Conservation (phyloP, 2,113 vertebrate species). For the Danio rerio region DNA sequence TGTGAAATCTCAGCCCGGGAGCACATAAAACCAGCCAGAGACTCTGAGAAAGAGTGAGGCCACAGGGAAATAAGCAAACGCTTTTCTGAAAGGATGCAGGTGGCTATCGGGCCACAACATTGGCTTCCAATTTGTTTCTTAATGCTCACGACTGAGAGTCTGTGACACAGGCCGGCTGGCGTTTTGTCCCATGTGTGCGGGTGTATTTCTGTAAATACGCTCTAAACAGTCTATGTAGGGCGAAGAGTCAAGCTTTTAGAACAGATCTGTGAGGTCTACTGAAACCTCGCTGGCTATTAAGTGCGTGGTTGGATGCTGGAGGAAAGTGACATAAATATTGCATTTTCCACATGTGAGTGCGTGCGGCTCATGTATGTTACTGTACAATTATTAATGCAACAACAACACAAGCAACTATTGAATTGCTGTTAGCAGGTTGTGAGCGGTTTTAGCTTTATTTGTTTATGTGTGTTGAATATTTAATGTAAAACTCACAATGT, state of each 20-base stretch:
- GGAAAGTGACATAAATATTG: slow-evolving; percentile 33
- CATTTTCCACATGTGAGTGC: neutral
- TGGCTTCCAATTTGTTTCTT: slow-evolving; percentile 21
- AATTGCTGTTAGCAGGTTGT: neutral
- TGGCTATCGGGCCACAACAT: neutral
- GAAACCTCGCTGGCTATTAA: slow-evolving; percentile 6
- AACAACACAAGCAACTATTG: neutral
- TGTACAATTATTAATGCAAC: slow-evolving; percentile 13
- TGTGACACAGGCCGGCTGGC: slow-evolving; percentile 1
- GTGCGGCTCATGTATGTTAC: neutral
- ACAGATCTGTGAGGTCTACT: neutral
- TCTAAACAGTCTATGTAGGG: slow-evolving; percentile 21
- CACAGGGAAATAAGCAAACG: slow-evolving; percentile 28
- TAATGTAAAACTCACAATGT: neutral
- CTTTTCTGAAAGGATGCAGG: slow-evolving; percentile 10
- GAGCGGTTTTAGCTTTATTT: neutral
- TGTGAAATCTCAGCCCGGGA: slow-evolving; percentile 19
- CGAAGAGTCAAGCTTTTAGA: neutral
- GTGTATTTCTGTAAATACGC: slow-evolving; percentile 17
- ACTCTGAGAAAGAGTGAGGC: slow-evolving; percentile 11
- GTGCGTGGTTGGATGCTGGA: neutral
- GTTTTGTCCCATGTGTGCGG: neutral
- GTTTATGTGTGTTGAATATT: neutral
- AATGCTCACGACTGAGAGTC: neutral
- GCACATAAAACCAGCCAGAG: slow-evolving; percentile 29